phyloP scores from a whole-genome alignment of 2,797 vertebrate species.

The Rhabdophis nuchalis region DNA sequence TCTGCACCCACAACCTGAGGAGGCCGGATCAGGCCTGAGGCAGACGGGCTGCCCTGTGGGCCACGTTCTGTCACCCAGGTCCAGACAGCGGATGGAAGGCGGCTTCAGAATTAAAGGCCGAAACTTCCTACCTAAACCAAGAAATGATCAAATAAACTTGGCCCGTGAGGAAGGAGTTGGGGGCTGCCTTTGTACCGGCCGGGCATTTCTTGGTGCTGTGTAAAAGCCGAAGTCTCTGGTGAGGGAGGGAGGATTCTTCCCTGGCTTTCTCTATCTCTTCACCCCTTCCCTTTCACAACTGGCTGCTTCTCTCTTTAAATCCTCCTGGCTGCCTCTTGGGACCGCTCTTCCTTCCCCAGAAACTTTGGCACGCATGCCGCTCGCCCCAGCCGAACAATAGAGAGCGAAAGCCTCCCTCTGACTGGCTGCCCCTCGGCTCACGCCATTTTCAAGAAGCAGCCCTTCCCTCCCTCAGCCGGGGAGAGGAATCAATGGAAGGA shows the following conservation, averaged over 20 bases:
- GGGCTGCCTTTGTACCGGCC: background rate
- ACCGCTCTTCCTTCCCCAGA: background rate
- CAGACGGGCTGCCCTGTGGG: background rate
- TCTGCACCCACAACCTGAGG: background rate
- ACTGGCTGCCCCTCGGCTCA: background rate
- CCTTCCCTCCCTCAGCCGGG: rapidly evolving
- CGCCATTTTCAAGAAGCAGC: rapidly evolving
- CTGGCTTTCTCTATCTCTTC: background rate
- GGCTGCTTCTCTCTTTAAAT: background rate
- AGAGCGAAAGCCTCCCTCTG: rapidly evolving
- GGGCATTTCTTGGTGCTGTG: background rate
- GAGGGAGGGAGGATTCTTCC: background rate
- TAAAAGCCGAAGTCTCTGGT: background rate
- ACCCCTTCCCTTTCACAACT: background rate
- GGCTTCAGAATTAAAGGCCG: background rate
- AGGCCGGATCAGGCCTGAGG: background rate
- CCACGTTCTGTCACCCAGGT: background rate
- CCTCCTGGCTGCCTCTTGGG: background rate
- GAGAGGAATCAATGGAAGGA: background rate
- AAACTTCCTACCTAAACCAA: background rate
- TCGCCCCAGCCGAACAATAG: rapidly evolving
- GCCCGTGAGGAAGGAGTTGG: background rate
- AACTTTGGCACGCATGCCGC: rapidly evolving
- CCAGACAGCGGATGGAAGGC: too few relatives aligned
- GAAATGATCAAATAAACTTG: background rate